Evolutionary conservation across 2,113 vertebrate genomes (phyloP).

Genomic region (Amazona guildingii): DNA sequence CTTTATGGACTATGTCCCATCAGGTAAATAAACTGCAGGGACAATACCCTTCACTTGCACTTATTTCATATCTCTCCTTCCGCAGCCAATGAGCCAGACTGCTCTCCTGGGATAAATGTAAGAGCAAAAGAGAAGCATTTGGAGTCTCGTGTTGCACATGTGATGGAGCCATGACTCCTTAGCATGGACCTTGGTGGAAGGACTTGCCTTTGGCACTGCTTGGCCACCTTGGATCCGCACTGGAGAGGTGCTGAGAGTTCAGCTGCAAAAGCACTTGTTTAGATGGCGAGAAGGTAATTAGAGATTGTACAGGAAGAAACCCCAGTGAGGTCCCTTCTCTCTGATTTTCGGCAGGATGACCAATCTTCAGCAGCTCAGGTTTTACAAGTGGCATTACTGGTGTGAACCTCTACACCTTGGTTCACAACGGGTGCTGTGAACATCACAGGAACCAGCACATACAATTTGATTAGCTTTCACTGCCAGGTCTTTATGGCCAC

Average conservation of each 20-base stretch:
- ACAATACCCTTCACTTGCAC: neutral
- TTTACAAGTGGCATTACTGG: neutral
- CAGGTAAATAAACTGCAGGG: neutral
- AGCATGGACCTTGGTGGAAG: neutral
- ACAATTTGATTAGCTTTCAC: neutral
- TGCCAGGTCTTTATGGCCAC: neutral
- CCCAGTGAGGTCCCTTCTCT: neutral
- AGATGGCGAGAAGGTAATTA: neutral
- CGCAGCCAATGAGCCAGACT: neutral
- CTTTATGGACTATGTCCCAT: neutral
- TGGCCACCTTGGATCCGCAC: rapidly evolving
- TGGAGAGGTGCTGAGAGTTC: neutral
- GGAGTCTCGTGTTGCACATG: neutral
- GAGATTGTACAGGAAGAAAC: neutral
- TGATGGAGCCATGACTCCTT: neutral
- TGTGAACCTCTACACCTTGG: neutral
- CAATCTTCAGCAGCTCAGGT: neutral
- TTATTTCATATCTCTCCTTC: neutral
- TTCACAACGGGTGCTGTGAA: neutral
- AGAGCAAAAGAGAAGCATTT: neutral
- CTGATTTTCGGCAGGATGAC: neutral
- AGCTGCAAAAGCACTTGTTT: neutral
- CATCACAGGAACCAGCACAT: neutral
- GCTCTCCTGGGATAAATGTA: neutral
- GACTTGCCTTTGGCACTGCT: neutral